Base-by-base conservation (phyloP, 2,888 invertebrate genomes). In the Nudaria mundana region DNA sequence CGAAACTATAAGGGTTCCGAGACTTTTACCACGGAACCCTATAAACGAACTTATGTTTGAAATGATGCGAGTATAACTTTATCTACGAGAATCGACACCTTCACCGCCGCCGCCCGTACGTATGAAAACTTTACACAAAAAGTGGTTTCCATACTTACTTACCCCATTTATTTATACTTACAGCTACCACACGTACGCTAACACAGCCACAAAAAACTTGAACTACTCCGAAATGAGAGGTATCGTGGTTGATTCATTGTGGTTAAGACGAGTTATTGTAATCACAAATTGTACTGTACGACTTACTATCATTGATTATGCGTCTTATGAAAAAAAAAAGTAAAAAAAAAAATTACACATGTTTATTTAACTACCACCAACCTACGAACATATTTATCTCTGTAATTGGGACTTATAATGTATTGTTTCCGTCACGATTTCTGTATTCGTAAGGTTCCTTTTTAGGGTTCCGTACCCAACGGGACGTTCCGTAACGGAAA, bases 201-300 rank as follows among this genome's bases (percentile, higher is more conserved):
- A 76, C 73, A 76, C 70, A 63, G 71, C 68, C 63, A 52, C 44
- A 59, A 65, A 73, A 79, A 78, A 77, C 53, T 57, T 57, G 60
- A 72, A 59, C 53, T 52, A 65, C 62, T 57, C 49, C 59, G 22
- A 70, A 79, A 81, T 74, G 66, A 79, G 63, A 64, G 79, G 75
- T 67, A 69, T 64, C 61, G 66, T 56, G 63, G 57, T 58, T 62
- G 55, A 54, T 48, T 44, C 55, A 67, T 73, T 70, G 76, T 76
- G 62, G 69, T 74, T 77, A 68, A 49, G 37, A 55, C 44, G 59
- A 63, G 64, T 61, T 56, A 54, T 40, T 46, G 42, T 45, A 44
- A 36, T 50, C 56, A 52, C 45, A 57, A n/a, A 45, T 44, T 47
- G 40, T 48, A 46, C 41, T 37, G 34, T 48, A 40, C 32, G 30